phyloP scores from a whole-genome alignment of 2,113 vertebrate genomes.

The Chamaea fasciata region DNA sequence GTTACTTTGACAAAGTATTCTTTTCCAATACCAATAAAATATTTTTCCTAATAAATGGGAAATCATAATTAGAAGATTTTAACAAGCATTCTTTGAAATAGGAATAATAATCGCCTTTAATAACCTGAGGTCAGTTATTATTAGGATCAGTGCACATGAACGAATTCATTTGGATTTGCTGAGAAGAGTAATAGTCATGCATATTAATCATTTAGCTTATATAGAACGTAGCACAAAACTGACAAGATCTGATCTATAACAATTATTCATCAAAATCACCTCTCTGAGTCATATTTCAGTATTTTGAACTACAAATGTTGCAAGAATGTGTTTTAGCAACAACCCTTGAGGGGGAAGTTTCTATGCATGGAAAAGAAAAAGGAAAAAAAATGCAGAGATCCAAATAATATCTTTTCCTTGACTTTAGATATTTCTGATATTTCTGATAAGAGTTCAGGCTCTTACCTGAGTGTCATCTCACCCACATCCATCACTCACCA shows the following conservation, averaged over 20 bases:
- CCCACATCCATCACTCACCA: neutral
- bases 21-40: neutral
- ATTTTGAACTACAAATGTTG: neutral
- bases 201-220: neutral
- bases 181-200: neutral
- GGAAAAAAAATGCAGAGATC: neutral
- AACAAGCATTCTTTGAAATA: neutral
- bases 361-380: neutral
- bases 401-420: neutral
- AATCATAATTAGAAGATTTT: conserved; percentile 9
- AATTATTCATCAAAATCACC: neutral
- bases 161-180: conserved; percentile 14
- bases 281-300: neutral
- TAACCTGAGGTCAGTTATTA: conserved; percentile 2
- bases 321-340: neutral
- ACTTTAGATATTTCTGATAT: neutral
- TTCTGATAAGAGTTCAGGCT: neutral
- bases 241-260: neutral
- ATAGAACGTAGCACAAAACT: neutral
- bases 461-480: neutral
- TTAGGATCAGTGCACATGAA: neutral
- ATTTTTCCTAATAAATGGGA: neutral
- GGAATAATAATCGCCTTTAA: neutral
- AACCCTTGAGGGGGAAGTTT: neutral
- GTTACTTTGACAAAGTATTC: neutral